These are phyloP conservation scores for Neocloeon triangulifer DNA, from an alignment of 1,140 invertebrate genomes.

Conservation along the genomic window DNA sequence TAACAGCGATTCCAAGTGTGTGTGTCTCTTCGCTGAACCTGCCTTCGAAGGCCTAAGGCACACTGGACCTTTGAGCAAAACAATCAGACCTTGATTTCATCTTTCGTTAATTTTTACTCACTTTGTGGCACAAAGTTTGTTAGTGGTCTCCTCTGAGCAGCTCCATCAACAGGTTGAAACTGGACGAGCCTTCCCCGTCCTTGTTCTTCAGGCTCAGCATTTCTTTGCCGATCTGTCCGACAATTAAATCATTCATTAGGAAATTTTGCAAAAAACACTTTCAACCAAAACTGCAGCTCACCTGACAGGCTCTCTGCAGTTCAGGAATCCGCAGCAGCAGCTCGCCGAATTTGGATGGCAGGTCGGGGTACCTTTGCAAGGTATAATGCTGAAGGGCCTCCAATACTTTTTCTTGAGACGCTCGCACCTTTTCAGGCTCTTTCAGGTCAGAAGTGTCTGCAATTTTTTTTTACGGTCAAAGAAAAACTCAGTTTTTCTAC, in stretches of 20 bases:
- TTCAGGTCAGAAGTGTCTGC: constrained; percentile 72
- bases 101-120: too few species aligned
- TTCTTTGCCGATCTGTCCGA: constrained; percentile 64
- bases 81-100: too few species aligned
- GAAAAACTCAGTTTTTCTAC: constrained; percentile 1
- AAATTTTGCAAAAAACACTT: constrained; percentile 1
- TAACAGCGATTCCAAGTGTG: too few species aligned
- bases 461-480: constrained; percentile 9
- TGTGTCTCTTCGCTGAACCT: too few species aligned
- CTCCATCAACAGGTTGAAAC: constrained; percentile 90
- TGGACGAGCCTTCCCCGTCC: constrained; percentile 57
- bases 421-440: constrained; percentile 74
- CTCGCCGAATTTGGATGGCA: constrained; percentile 87
- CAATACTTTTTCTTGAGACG: constrained; percentile 80
- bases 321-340: constrained; percentile 79
- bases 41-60: too few species aligned
- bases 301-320: constrained; percentile 80
- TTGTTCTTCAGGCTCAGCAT: constrained; percentile 65
- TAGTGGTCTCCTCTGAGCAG: constrained; percentile 76
- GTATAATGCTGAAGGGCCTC: constrained; percentile 86
- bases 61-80: too few species aligned
- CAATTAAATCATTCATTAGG: constrained; percentile 1
- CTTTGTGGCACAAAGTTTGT: too few species aligned
- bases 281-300: constrained; percentile 17
- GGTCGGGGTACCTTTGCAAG: constrained; percentile 69